Percentiles rank a stretch among this genome's conserved stretches.
phyloP scores from a whole-genome alignment of 2,888 invertebrate genomes.

The Campoplex capitator region DNA sequence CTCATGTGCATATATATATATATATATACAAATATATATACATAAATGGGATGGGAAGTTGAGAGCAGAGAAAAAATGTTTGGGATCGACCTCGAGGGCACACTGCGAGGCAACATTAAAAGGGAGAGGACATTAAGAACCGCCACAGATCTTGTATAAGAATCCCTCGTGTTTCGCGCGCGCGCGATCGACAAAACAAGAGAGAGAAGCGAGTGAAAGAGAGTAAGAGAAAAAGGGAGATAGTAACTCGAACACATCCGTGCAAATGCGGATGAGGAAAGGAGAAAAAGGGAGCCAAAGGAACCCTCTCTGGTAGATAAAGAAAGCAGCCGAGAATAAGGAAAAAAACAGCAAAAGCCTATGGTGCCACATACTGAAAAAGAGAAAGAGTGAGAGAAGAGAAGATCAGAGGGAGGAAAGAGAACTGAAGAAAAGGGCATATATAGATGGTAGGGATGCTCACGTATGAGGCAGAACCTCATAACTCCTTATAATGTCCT shows the following conservation, averaged over 20 bases:
- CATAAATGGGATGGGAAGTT: neutral
- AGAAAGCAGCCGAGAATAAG: constrained; percentile 44
- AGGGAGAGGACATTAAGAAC: constrained; percentile 84
- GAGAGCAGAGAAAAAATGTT: constrained; percentile 79
- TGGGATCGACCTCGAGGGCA: constrained; percentile 83
- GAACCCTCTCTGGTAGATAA: constrained; percentile 50
- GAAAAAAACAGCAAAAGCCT: constrained; percentile 55
- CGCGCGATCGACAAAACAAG: constrained; percentile 20
- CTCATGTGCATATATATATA: neutral
- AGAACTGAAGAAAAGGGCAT: constrained; percentile 71
- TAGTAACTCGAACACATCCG: constrained; percentile 41
- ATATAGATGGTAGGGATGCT: constrained; percentile 76
- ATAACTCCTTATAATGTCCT: constrained; percentile 84
- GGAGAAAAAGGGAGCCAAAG: constrained; percentile 46
- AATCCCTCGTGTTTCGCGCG: constrained; percentile 73
- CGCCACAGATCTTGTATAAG: constrained; percentile 83
- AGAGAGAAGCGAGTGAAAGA: constrained; percentile 58
- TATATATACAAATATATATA: neutral
- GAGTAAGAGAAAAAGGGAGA: constrained; percentile 70
- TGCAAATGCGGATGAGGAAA: constrained; percentile 53
- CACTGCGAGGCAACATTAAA: constrained; percentile 82
- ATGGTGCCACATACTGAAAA: constrained; percentile 53
- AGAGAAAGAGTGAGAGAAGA: constrained; percentile 36
- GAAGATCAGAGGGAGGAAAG: constrained; percentile 57
- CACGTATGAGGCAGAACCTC: constrained; percentile 84